Evolutionary conservation across 2,888 invertebrate genomes (phyloP).

Genomic region (Trissolcus brochymenae): DNA sequence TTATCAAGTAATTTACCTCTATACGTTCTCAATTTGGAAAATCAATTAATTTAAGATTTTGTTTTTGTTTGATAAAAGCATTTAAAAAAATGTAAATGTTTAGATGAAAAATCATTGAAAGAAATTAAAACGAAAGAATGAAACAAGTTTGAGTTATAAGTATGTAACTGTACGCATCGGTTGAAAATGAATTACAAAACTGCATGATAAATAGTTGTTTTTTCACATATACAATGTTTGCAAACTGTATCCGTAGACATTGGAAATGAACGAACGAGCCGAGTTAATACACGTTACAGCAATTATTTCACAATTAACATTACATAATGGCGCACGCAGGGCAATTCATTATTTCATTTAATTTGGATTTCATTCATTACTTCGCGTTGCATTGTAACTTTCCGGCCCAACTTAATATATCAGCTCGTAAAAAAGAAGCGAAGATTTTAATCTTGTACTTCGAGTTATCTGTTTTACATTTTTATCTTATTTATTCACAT

Average conservation of each 20-base stretch:
- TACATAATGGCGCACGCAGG: constrained; percentile 11
- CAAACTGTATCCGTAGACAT: background rate
- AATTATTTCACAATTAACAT: constrained; percentile 31
- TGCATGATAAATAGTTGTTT: no score
- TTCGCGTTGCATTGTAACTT: constrained; percentile 14
- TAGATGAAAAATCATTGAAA: background rate
- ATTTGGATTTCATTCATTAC: constrained; percentile 36
- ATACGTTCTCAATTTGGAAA: no score
- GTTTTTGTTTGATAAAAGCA: no score
- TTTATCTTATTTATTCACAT: constrained; percentile 28
- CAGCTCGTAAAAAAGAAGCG: background rate
- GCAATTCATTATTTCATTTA: constrained; percentile 16
- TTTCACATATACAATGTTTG: background rate
- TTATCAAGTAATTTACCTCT: constrained; percentile 39
- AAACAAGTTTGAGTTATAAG: background rate
- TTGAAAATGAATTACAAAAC: no score
- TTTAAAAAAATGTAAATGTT: no score
- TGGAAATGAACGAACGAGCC: constrained; percentile 13
- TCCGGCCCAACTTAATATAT: no score
- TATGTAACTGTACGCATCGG: no score
- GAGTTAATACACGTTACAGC: constrained; percentile 16
- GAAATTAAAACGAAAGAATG: background rate
- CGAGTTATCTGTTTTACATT: constrained; percentile 4
- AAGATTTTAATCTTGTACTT: constrained; percentile 9
- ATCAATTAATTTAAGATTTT: no score